A percentile compares a stretch with the other conserved stretches of the same genome.
phyloP scores from a whole-genome alignment of 2,888 invertebrate species.

The Busseola fusca region DNA sequence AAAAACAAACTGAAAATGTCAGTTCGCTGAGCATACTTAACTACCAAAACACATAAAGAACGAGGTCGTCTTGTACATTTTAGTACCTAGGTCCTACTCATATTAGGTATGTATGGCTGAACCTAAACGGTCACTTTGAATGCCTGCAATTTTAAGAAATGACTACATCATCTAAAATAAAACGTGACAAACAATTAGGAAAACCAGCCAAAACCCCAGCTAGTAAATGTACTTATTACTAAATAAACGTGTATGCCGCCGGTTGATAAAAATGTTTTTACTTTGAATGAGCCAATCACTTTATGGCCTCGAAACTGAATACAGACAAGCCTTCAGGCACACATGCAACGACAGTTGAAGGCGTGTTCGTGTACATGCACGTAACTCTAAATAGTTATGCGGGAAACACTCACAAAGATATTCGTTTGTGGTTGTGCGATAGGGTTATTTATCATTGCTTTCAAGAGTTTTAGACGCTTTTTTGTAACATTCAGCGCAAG shows the following conservation, averaged over 20 bases:
- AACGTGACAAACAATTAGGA: conserved; percentile 65
- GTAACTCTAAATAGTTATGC: conserved; percentile 70
- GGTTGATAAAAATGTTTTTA: conserved; percentile 68
- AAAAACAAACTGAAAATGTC: conserved; percentile 55
- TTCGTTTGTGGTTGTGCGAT: conserved; percentile 63
- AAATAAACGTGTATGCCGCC: conserved; percentile 66
- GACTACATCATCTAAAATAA: conserved; percentile 72
- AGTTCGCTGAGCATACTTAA: conserved; percentile 54
- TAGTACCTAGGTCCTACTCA: neutral
- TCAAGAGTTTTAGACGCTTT: conserved; percentile 19
- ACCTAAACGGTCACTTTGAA: conserved; percentile 25
- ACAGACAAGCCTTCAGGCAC: conserved; percentile 71
- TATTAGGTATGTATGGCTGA: neutral
- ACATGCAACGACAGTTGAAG: conserved; percentile 72
- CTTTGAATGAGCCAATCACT: conserved; percentile 75
- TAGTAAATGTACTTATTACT: conserved; percentile 72
- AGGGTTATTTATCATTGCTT: conserved; percentile 59
- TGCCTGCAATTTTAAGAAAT: conserved; percentile 51
- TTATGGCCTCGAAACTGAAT: conserved; percentile 80
- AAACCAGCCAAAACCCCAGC: conserved; percentile 60
- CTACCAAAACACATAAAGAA: conserved; percentile 33
- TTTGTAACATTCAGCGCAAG: neutral
- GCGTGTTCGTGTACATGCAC: conserved; percentile 81
- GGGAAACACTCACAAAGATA: conserved; percentile 72
- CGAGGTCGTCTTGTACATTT: conserved; percentile 31